Conservation (phyloP, 2,888 invertebrate genomes). For the Spisula solida region DNA sequence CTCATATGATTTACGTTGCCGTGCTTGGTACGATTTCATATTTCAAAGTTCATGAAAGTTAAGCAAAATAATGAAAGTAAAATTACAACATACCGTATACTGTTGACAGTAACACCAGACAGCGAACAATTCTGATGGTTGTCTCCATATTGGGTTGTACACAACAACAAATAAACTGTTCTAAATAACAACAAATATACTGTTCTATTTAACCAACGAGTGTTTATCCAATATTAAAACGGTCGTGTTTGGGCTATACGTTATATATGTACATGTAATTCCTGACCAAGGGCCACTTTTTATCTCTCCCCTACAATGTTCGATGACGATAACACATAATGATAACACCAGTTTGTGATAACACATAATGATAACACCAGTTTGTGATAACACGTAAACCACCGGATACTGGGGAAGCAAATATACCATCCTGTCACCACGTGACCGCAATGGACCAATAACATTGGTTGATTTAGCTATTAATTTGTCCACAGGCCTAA, state of each 20-base stretch:
- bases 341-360: not conserved
- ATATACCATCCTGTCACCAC: no score
- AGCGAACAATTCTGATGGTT: not conserved
- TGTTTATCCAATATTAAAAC: not conserved
- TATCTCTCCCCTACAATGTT: not conserved
- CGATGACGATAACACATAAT: not conserved
- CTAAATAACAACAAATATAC: not conserved
- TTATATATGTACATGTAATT: not conserved
- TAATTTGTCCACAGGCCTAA: no score
- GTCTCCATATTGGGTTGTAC: not conserved
- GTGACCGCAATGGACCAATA: no score
- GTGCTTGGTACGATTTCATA: no score
- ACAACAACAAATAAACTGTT: not conserved
- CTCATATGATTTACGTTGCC: no score
- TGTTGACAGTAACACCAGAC: not conserved
- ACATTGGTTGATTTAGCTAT: no score
- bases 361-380: not conserved
- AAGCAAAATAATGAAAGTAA: no score
- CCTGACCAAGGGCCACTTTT: not conserved
- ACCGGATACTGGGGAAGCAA: no score
- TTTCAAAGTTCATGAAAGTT: no score
- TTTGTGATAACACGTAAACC: no score
- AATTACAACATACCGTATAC: not conserved
- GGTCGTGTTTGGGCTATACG: not conserved
- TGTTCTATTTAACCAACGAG: not conserved